phyloP scores from a whole-genome alignment of 2,797 vertebrate genomes.

The Capromys pilorides region DNA sequence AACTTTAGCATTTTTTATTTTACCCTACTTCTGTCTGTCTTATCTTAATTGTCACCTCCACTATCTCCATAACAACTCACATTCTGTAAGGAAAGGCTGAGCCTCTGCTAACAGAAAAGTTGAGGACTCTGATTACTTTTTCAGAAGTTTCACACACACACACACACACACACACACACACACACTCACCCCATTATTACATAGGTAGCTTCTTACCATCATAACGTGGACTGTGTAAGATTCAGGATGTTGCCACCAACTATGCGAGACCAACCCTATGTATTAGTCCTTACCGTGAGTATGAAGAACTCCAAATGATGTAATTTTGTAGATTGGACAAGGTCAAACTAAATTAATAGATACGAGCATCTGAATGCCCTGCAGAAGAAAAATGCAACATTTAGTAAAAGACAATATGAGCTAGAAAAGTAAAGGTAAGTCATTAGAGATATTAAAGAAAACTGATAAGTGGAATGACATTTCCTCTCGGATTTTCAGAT shows the following conservation, averaged over 20 bases:
- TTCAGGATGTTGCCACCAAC: neutral
- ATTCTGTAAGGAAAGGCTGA: neutral
- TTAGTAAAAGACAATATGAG: neutral
- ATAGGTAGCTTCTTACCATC: neutral
- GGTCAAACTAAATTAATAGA: neutral
- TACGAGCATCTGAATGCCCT: neutral
- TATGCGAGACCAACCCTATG: neutral
- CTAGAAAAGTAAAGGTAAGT: neutral
- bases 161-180: too few species aligned
- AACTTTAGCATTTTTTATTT: neutral
- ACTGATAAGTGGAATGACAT: neutral
- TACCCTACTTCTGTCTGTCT: neutral
- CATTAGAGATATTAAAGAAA: constrained; percentile 4
- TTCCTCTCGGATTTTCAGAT: neutral
- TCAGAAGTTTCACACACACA: neutral
- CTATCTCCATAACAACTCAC: neutral
- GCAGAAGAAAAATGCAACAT: neutral
- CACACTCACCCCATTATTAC: neutral
- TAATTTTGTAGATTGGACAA: neutral
- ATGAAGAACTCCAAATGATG: neutral
- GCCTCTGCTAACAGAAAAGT: neutral
- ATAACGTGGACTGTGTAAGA: neutral
- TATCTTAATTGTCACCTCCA: neutral
- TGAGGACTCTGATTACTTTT: neutral
- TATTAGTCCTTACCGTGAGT: neutral